Conservation (phyloP, 2,888 invertebrate genomes). For the Thera obeliscata region DNA sequence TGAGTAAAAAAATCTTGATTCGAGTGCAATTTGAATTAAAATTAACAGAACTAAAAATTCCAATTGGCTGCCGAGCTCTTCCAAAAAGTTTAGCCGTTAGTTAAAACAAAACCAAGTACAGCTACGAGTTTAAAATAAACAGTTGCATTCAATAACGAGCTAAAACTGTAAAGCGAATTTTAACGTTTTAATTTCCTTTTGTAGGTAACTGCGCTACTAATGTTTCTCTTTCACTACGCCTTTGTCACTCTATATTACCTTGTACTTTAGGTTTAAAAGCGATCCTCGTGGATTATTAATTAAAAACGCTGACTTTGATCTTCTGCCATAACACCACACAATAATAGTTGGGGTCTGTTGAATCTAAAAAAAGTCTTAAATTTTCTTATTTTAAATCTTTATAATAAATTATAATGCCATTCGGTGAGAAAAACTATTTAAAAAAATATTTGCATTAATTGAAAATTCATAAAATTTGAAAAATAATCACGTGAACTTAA, state of each 20-base stretch:
- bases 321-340: no score
- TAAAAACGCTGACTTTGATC: no score
- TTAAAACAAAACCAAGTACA: constrained; percentile 20
- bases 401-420: no score
- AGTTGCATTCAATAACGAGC: constrained; percentile 31
- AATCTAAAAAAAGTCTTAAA: no score
- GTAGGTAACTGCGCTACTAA: constrained; percentile 2
- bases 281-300: no score
- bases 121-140: constrained; percentile 23
- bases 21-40: background rate
- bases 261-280: no score
- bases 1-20: background rate
- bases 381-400: no score
- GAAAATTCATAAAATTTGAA: no score
- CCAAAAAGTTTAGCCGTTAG: constrained; percentile 8
- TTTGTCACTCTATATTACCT: background rate
- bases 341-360: no score
- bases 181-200: constrained; percentile 29
- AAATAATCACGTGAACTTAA: no score
- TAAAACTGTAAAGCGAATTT: constrained; percentile 20
- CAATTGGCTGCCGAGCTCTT: background rate
- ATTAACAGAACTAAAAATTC: background rate
- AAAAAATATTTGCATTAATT: no score
- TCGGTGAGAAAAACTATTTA: no score
- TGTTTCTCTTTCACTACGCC: constrained; percentile 11